These are phyloP conservation scores for Ceramica pisi DNA, from an alignment of 2,888 invertebrate genomes.

Conservation along the genomic window DNA sequence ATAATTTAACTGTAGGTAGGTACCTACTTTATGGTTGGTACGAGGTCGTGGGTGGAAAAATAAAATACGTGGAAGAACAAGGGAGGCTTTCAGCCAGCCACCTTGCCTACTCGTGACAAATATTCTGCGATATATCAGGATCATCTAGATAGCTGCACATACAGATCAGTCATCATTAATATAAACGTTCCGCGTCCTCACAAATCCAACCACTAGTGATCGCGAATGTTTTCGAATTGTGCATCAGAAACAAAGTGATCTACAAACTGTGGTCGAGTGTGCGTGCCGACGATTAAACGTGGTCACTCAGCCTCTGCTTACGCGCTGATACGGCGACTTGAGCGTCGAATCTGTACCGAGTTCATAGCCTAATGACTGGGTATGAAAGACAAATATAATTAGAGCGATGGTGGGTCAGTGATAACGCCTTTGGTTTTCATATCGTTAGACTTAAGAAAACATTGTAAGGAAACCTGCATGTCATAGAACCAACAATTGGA, in stretches of 20 bases:
- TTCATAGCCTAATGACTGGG: neutral
- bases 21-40: neutral
- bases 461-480: too few relatives aligned
- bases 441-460: too few relatives aligned
- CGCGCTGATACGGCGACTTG: neutral
- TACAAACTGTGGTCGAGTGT: conserved; percentile 8
- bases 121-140: neutral
- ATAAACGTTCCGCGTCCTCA: neutral
- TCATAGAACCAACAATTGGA: neutral
- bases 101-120: neutral
- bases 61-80: neutral
- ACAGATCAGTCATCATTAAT: conserved; percentile 7
- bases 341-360: neutral
- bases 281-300: conserved; percentile 31
- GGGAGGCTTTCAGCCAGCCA: neutral
- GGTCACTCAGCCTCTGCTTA: conserved; percentile 4
- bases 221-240: conserved; percentile 4
- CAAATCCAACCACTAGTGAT: neutral
- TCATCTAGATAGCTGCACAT: neutral
- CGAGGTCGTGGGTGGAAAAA: neutral
- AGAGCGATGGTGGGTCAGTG: neutral
- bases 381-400: neutral
- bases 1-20: conserved; percentile 9
- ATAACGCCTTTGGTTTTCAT: too few relatives aligned
- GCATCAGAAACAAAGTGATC: conserved; percentile 20